These are phyloP conservation scores for Gnathonemus echidnorhynchus DNA, from an alignment of 2,113 vertebrate species.

Conservation along the genomic window DNA sequence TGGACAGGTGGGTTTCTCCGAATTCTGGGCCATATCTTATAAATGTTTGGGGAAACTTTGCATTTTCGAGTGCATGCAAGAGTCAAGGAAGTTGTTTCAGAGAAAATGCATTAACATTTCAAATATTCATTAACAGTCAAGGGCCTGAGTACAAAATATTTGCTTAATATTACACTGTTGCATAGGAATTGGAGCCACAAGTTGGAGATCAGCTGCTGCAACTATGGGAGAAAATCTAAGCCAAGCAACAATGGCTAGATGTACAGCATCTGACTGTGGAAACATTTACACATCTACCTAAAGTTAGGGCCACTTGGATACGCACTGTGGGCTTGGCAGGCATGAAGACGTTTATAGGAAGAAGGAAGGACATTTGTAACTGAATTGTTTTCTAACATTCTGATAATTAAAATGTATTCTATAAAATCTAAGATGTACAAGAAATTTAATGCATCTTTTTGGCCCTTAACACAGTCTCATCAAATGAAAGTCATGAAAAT, in stretches of 20 bases:
- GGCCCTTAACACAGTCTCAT: background rate
- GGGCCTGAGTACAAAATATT: too few species aligned
- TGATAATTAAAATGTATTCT: background rate
- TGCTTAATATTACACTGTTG: background rate
- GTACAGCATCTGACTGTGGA: background rate
- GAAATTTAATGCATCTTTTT: background rate
- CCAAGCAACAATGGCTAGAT: slow-evolving; percentile 34
- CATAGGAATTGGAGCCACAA: slow-evolving; percentile 80
- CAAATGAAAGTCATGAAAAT: background rate
- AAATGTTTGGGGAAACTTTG: background rate
- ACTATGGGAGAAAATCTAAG: slow-evolving; percentile 68
- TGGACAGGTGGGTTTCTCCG: slow-evolving; percentile 70
- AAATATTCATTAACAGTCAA: background rate
- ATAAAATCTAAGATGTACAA: background rate
- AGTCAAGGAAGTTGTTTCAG: background rate
- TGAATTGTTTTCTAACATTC: background rate
- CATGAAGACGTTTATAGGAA: background rate
- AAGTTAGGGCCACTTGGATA: background rate
- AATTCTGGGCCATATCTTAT: background rate
- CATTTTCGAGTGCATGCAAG: background rate
- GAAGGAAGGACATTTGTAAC: background rate
- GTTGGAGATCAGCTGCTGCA: slow-evolving; percentile 74
- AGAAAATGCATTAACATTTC: background rate
- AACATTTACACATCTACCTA: background rate
- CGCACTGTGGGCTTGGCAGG: background rate